Percentiles rank a stretch among this genome's conserved stretches.
phyloP scores from a whole-genome alignment of 2,888 invertebrate genomes.

The Euproctis similis region DNA sequence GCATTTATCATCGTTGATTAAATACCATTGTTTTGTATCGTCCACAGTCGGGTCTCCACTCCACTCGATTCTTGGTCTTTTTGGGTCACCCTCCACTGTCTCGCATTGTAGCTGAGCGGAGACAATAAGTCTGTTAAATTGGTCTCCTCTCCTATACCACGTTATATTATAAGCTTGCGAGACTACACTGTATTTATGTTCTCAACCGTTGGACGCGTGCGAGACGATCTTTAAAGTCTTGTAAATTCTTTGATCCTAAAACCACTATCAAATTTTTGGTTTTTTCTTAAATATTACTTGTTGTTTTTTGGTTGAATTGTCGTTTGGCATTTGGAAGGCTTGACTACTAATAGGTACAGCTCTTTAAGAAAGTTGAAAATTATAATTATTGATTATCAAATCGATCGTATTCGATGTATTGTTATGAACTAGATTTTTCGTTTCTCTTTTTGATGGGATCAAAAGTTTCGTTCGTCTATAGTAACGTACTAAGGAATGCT shows the following conservation, averaged over 20 bases:
- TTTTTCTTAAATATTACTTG: too few relatives aligned
- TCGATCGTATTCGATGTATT: too few relatives aligned
- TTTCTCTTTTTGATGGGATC: too few relatives aligned
- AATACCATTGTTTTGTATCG: constrained; percentile 76
- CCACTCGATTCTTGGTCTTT: constrained; percentile 58
- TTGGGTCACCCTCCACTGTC: constrained; percentile 58
- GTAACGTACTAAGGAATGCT: too few relatives aligned
- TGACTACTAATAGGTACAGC: too few relatives aligned
- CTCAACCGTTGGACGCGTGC: constrained; percentile 37
- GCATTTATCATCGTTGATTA: constrained; percentile 76
- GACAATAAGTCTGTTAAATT: constrained; percentile 77
- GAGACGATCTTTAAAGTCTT: constrained; percentile 42
- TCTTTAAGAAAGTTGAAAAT: too few relatives aligned
- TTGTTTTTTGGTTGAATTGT: too few relatives aligned
- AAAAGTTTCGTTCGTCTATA: too few relatives aligned
- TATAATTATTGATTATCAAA: too few relatives aligned
- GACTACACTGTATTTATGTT: constrained; percentile 53
- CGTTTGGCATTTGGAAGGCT: too few relatives aligned
- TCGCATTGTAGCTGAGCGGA: constrained; percentile 67
- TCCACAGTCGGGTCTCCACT: constrained; percentile 60
- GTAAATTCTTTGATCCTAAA: constrained; percentile 43
- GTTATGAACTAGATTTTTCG: too few relatives aligned
- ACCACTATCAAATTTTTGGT: too few relatives aligned
- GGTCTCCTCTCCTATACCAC: constrained; percentile 61
- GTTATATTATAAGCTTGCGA: constrained; percentile 51